These are phyloP conservation scores for Fukomys damarensis DNA, from an alignment of 2,113 vertebrate genomes.

Conservation along the genomic window DNA sequence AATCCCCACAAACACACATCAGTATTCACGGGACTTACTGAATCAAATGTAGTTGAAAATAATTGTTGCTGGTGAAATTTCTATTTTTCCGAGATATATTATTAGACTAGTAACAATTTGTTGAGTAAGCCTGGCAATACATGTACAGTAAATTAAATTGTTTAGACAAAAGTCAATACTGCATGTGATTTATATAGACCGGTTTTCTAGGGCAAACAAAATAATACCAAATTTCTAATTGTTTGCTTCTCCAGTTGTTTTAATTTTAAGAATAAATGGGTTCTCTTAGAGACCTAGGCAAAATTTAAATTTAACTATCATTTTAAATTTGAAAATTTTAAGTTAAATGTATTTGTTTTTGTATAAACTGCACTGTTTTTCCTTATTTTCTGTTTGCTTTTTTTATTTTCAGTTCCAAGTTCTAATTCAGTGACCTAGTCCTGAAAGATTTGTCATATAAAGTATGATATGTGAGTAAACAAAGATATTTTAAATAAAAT, in stretches of 20 bases:
- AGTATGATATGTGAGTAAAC: slow-evolving; percentile 78
- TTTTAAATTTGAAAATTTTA: slow-evolving; percentile 14
- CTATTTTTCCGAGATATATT: background rate
- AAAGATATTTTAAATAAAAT: slow-evolving; percentile 60
- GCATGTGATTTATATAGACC: background rate
- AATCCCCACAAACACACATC: background rate
- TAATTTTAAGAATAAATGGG: background rate
- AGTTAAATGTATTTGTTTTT: slow-evolving; percentile 14
- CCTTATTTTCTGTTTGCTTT: slow-evolving; percentile 65
- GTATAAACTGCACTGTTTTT: slow-evolving; percentile 52
- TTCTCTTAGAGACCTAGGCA: background rate
- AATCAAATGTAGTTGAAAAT: slow-evolving; percentile 26
- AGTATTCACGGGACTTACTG: background rate
- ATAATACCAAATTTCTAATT: slow-evolving; percentile 38
- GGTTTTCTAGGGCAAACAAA: slow-evolving; percentile 9
- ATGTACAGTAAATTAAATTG: background rate
- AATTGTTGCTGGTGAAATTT: background rate
- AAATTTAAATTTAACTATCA: background rate
- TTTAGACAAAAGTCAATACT: slow-evolving; percentile 11
- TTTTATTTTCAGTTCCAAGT: slow-evolving; percentile 81
- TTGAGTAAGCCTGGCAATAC: background rate
- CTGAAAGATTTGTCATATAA: slow-evolving; percentile 80
- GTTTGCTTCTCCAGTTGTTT: background rate
- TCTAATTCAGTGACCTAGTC: slow-evolving; percentile 80
- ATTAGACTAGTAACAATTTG: slow-evolving; percentile 6